Conservation (phyloP, 1,140 invertebrate species). For the Drosophila pandora region DNA sequence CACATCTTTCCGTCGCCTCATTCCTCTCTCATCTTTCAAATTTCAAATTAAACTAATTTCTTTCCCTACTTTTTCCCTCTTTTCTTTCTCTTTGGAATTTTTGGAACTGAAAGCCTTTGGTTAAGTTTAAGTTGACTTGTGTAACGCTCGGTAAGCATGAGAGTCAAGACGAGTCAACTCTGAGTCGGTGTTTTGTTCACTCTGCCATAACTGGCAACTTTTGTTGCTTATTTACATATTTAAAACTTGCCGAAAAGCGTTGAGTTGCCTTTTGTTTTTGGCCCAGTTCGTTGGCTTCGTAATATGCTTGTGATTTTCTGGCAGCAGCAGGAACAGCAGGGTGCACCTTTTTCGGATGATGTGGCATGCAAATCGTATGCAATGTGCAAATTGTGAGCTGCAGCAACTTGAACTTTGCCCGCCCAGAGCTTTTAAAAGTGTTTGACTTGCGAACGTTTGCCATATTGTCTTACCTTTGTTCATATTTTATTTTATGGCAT, state of each 20-base stretch:
- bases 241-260: slow-evolving; percentile 53
- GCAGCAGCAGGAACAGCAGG: slow-evolving; percentile 14
- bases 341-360: slow-evolving; percentile 44
- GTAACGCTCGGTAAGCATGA: slow-evolving; percentile 48
- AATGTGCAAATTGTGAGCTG: slow-evolving; percentile 68
- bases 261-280: slow-evolving; percentile 44
- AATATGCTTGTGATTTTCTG: slow-evolving; percentile 68
- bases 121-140: slow-evolving; percentile 60
- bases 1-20: not conserved
- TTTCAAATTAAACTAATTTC: slow-evolving; percentile 33
- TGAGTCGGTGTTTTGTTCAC: slow-evolving; percentile 39
- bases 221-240: slow-evolving; percentile 80
- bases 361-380: slow-evolving; percentile 71
- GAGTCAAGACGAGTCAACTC: slow-evolving; percentile 68
- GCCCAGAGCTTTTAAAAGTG: slow-evolving; percentile 19
- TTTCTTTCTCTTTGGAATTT: slow-evolving; percentile 14
- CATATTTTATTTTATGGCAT: slow-evolving; percentile 66
- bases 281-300: slow-evolving; percentile 35
- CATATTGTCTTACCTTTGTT: slow-evolving; percentile 73
- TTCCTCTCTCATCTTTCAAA: slow-evolving; percentile 15
- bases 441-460: slow-evolving; percentile 68
- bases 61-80: not conserved
- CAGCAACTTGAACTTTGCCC: slow-evolving; percentile 54
- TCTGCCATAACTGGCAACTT: slow-evolving; percentile 62
- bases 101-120: slow-evolving; percentile 15